These are phyloP conservation scores for Drosophila rubida DNA, from an alignment of 2,888 invertebrate species.

Conservation along the genomic window DNA sequence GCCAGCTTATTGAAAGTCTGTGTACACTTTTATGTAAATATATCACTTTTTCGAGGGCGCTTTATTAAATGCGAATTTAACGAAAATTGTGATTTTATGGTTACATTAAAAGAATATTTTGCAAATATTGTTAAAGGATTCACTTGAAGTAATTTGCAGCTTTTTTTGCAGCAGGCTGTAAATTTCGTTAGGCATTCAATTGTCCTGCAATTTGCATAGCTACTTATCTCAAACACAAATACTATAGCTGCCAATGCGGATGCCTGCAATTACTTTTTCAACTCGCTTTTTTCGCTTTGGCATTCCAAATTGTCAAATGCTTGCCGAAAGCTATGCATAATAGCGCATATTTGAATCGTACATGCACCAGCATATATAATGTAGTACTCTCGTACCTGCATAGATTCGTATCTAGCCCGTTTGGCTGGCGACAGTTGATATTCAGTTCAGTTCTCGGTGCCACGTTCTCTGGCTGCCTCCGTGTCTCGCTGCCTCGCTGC, in stretches of 20 bases:
- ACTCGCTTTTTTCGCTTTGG: conserved; percentile 2
- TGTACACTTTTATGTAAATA: not conserved
- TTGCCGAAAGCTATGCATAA: conserved; percentile 22
- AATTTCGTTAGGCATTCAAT: not conserved
- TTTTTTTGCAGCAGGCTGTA: too few species aligned
- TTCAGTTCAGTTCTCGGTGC: conserved; percentile 2
- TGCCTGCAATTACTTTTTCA: not conserved
- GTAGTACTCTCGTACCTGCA: not conserved
- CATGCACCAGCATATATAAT: not conserved
- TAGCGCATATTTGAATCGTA: conserved; percentile 1
- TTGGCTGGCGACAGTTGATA: conserved; percentile 32
- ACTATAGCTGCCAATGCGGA: not conserved
- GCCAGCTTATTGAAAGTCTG: not conserved
- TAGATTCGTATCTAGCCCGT: conserved; percentile 14
- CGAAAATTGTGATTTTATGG: too few species aligned
- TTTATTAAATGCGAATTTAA: too few species aligned
- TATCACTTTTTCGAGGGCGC: not conserved
- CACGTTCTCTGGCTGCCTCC: not conserved
- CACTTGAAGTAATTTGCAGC: too few species aligned
- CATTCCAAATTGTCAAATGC: conserved; percentile 19
- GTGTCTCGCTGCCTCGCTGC: not conserved
- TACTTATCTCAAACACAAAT: not conserved
- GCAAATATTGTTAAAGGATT: too few species aligned
- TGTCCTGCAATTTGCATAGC: not conserved
- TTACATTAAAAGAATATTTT: too few species aligned